Evolutionary conservation across 2,888 invertebrate genomes (phyloP).

Genomic region (Pocota personata): DNA sequence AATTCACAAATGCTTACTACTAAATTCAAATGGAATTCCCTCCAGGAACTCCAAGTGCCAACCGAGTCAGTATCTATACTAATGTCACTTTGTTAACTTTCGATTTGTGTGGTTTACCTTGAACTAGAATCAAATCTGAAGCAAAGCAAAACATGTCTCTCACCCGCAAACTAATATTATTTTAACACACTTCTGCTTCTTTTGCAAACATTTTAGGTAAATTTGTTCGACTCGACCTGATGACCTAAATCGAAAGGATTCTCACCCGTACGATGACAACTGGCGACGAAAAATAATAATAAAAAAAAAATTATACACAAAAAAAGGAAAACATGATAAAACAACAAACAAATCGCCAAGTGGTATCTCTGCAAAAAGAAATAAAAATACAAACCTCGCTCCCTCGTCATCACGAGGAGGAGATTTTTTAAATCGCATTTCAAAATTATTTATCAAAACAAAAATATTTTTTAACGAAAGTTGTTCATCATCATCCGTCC

Average conservation of each 20-base stretch:
- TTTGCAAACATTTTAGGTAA: conserved; percentile 7
- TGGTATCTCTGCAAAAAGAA: conserved; percentile 28
- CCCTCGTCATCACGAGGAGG: conserved; percentile 17
- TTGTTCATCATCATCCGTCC: conserved; percentile 56
- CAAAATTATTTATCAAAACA: conserved; percentile 73
- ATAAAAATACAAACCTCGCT: conserved; percentile 48
- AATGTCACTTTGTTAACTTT: neutral
- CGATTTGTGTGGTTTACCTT: neutral
- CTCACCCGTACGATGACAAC: conserved; percentile 18
- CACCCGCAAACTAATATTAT: conserved; percentile 30
- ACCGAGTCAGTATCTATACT: neutral
- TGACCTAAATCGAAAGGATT: conserved; percentile 54
- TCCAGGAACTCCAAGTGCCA: neutral
- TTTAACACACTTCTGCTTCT: conserved; percentile 22
- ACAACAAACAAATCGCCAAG: conserved; percentile 68
- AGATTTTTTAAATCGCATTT: conserved; percentile 70
- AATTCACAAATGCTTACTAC: too few relatives aligned
- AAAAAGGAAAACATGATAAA: conserved; percentile 30
- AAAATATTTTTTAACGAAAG: conserved; percentile 72
- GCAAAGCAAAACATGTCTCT: neutral
- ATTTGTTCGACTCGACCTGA: conserved; percentile 24
- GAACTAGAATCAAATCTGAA: conserved; percentile 14
- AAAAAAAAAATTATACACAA: conserved; percentile 22
- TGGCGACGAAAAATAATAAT: neutral
- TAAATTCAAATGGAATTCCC: neutral